A percentile compares a stretch with the other conserved stretches of the same genome.
Evolutionary conservation across 1,140 invertebrate genomes (phyloP).

Genomic region (Drosophila nannoptera): DNA sequence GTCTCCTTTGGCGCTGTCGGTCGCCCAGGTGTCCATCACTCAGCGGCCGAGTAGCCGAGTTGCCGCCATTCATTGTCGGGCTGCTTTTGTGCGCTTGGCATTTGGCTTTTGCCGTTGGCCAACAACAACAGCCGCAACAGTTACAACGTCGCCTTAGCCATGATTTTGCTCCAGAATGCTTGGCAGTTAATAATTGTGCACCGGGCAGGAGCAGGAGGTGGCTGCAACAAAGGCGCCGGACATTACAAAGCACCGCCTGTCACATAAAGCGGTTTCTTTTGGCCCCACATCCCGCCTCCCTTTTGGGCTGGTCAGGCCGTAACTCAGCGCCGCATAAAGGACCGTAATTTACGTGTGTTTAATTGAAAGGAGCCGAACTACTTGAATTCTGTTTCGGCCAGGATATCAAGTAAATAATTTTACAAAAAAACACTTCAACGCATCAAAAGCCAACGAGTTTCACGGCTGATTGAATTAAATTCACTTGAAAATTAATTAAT

Average conservation of each 20-base stretch:
- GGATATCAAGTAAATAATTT: background rate
- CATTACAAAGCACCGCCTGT: constrained; percentile 43
- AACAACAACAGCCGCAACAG: constrained; percentile 10
- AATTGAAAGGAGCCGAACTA: constrained; percentile 25
- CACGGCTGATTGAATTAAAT: too few species aligned
- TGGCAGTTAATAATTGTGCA: constrained; percentile 64
- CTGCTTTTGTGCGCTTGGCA: constrained; percentile 43
- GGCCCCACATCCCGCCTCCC: background rate
- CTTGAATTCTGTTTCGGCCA: constrained; percentile 9
- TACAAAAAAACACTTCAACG: background rate
- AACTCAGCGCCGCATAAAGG: constrained; percentile 8
- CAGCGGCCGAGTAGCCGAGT: constrained; percentile 2
- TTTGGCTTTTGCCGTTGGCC: constrained; percentile 28
- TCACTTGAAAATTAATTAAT: too few species aligned
- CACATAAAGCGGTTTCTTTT: constrained; percentile 46
- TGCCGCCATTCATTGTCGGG: constrained; percentile 21
- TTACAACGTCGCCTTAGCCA: constrained; percentile 29
- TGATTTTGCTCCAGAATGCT: constrained; percentile 33
- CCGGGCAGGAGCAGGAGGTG: constrained; percentile 12
- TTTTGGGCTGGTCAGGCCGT: background rate
- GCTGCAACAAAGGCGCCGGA: constrained; percentile 32
- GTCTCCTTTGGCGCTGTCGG: background rate
- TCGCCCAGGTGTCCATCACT: constrained; percentile 29
- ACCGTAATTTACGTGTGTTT: constrained; percentile 6
- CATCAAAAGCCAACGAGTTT: too few species aligned